Evolutionary conservation across 64 coral and sea anemone genomes (phyloP), one percentile per base, ranked within the genome.

Genomic region (Actinia equina): DNA sequence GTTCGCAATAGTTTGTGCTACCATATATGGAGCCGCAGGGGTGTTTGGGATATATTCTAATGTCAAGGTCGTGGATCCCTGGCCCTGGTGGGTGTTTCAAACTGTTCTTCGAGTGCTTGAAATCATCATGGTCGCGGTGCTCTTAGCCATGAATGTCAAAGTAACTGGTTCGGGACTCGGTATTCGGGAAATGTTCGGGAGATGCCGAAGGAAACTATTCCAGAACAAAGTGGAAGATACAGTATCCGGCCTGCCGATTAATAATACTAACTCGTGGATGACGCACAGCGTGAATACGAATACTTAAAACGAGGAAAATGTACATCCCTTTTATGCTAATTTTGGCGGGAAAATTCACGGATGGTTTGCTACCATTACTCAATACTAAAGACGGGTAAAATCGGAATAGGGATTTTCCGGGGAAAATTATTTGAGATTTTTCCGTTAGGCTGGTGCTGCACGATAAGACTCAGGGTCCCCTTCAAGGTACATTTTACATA

Each of bases 71-170:
- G 91, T 93, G 2, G 85, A 93, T 0, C 84, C 94, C 16, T 97
- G 94, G 94, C 91, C 94, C 18, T 97, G 94, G 94, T 97, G 94
- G 94, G 71, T 17, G 13, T 93, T 97, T 44, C 94, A 97, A 42
- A 93, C 94, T 14, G 77, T 76, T 4, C 55, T 49, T 2, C 79
- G 94, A 7, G 20, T 90, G 20, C 67, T 96, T 5, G 94, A 96
- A 74, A 63, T 87, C 43, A 65, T 64, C 37, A 90, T 96, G 85
- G 91, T 90, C 4, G 71, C 85, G 42, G 62, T 96, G 17, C 44
- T 96, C 22, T 55, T 93, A 43, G 71, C 80, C 22, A 92, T 97
- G 30, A 97, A 97, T 57, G 89, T 87, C 27, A 93, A 88, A 5
- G 80, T 87, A 15, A 65, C 22, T 3, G 83, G 83, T 9, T 59